Conservation (phyloP, 2,797 vertebrate species). For the Hippocampus kuda region DNA sequence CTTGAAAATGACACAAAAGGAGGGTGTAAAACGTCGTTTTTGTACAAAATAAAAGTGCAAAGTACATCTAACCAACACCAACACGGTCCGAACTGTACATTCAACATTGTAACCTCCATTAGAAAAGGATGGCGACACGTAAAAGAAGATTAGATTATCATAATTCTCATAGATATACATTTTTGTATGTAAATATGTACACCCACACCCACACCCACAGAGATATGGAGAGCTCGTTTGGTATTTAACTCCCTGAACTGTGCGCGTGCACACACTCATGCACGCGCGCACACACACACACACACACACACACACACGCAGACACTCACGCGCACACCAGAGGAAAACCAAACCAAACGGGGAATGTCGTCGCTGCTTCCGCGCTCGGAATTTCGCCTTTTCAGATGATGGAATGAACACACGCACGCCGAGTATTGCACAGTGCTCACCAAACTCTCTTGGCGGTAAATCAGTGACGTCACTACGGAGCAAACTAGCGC, state of each 20-base stretch:
- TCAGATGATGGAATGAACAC: conserved; percentile 54
- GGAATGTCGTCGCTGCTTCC: not conserved
- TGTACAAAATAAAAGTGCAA: conserved; percentile 64
- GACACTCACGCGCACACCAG: not conserved
- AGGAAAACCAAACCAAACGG: conserved; percentile 2
- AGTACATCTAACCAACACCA: conserved; percentile 62
- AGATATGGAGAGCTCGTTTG: conserved; percentile 30
- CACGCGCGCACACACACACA: not conserved
- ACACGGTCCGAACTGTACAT: conserved; percentile 68
- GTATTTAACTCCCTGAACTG: conserved; percentile 21
- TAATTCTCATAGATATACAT: conserved; percentile 57
- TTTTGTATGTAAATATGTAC: conserved; percentile 60
- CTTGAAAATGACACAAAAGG: conserved; percentile 41
- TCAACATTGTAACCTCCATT: conserved; percentile 68
- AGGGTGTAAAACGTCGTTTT: conserved; percentile 17
- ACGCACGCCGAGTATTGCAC: conserved; percentile 82
- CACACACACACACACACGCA: not conserved
- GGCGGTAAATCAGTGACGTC: conserved; percentile 83
- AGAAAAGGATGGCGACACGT: conserved; percentile 55
- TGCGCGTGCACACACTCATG: not conserved
- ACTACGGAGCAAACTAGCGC: conserved; percentile 87
- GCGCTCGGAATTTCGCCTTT: not conserved
- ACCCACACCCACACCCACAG: not conserved
- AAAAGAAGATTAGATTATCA: conserved; percentile 27
- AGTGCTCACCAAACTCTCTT: conserved; percentile 87